Conservation (phyloP, 2,888 invertebrate genomes). For the Standfussiana lucernea region DNA sequence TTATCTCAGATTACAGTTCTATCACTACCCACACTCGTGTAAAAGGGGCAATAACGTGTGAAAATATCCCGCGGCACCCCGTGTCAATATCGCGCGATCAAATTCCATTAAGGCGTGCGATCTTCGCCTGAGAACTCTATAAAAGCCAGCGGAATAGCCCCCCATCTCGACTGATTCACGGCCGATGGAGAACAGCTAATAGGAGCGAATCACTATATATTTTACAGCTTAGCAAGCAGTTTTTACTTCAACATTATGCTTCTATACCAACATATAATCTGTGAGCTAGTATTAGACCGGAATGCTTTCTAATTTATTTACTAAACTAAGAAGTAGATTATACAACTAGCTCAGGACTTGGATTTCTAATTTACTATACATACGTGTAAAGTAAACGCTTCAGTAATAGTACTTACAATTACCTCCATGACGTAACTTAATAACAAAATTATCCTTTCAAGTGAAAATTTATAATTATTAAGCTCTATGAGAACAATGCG, state of each 20-base stretch:
- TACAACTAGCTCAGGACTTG: conserved; percentile 18
- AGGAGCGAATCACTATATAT: conserved; percentile 60
- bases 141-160: conserved; percentile 66
- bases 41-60: conserved; percentile 69
- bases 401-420: conserved; percentile 1
- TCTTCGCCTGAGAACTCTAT: conserved; percentile 69
- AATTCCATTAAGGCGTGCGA: conserved; percentile 75
- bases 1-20: conserved; percentile 55
- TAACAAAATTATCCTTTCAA: not conserved
- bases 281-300: not conserved
- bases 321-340: conserved; percentile 29
- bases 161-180: conserved; percentile 61
- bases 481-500: not conserved
- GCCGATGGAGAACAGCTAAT: conserved; percentile 59
- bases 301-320: conserved; percentile 21
- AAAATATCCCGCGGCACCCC: conserved; percentile 70
- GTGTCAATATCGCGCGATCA: conserved; percentile 77
- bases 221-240: conserved; percentile 43
- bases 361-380: conserved; percentile 37
- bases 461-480: conserved; percentile 3
- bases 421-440: not conserved
- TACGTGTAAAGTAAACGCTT: conserved; percentile 1
- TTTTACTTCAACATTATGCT: conserved; percentile 27
- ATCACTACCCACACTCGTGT: conserved; percentile 52
- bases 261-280: conserved; percentile 27